Percentiles rank a stretch among this genome's conserved stretches.
These are phyloP conservation scores for Entomobrya multifasciata DNA, from an alignment of 2,888 invertebrate species.

Conservation along the genomic window DNA sequence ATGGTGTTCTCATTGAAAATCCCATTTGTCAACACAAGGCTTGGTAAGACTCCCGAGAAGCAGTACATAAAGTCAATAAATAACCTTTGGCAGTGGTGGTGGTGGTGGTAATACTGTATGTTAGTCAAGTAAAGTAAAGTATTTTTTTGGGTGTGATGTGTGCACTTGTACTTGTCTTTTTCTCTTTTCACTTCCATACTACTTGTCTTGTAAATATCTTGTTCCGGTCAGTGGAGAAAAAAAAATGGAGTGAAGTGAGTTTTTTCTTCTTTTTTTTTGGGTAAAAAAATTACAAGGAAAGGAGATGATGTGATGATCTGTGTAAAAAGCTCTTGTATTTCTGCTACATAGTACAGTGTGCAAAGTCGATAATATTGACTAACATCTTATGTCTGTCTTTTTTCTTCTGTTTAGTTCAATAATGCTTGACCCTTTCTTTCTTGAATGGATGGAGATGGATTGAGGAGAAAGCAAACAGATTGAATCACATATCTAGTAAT, in stretches of 20 bases:
- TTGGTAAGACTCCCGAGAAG: no score
- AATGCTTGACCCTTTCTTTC: slow-evolving; percentile 43
- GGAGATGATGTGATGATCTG: not conserved
- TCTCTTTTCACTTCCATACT: no score
- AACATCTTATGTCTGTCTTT: slow-evolving; percentile 15
- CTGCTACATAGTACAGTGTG: not conserved
- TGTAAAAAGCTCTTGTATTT: slow-evolving; percentile 4
- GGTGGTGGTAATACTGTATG: no score
- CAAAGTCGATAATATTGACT: slow-evolving; percentile 11
- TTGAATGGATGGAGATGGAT: not conserved
- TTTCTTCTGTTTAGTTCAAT: not conserved
- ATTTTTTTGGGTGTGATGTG: no score
- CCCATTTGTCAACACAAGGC: slow-evolving; percentile 12
- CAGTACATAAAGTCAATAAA: slow-evolving; percentile 49
- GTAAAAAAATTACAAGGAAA: not conserved
- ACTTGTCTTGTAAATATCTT: slow-evolving; percentile 19
- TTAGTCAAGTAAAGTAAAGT: no score
- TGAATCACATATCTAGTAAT: slow-evolving; percentile 47
- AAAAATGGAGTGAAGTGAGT: not conserved
- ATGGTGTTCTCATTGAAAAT: not conserved
- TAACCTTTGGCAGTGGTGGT: slow-evolving; percentile 51
- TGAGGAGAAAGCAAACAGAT: slow-evolving; percentile 48
- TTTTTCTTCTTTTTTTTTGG: no score
- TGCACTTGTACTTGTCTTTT: no score
- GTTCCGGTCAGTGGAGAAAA: slow-evolving; percentile 19